These are phyloP conservation scores for Halcyon chelicuti DNA, from an alignment of 2,797 vertebrate species.

Conservation along the genomic window DNA sequence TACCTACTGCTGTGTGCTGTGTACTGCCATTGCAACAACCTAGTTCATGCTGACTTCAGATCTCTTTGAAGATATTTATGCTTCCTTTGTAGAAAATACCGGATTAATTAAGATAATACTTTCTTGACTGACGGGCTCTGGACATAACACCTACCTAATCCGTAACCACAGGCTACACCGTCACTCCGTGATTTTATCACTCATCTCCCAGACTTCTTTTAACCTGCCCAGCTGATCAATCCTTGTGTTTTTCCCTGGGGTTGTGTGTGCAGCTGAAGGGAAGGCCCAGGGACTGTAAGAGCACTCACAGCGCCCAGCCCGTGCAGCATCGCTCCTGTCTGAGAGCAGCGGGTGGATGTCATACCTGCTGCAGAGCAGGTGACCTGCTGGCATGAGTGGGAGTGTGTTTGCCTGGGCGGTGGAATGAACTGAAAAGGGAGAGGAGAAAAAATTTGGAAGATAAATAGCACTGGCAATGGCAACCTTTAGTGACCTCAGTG, in stretches of 20 bases:
- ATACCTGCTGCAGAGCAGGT: background rate
- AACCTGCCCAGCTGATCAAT: background rate
- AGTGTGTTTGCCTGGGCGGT: constrained; percentile 33
- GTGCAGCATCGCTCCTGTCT: background rate
- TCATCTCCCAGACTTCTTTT: background rate
- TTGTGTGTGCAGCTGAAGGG: background rate
- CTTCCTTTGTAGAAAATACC: background rate
- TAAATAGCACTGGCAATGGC: constrained; percentile 45
- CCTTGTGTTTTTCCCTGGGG: background rate
- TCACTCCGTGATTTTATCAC: background rate
- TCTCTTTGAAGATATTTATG: background rate
- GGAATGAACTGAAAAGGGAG: background rate
- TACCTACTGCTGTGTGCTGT: background rate
- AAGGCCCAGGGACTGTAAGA: background rate
- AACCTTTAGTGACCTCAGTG: constrained; percentile 54
- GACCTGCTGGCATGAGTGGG: constrained; percentile 55
- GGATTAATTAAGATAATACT: background rate
- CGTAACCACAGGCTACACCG: background rate
- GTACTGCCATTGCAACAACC: background rate
- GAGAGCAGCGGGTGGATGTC: constrained; percentile 40
- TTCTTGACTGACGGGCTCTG: background rate
- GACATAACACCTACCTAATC: background rate
- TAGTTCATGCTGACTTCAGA: background rate
- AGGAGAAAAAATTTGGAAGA: constrained; percentile 41
- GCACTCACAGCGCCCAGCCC: background rate